Evolutionary conservation across 2,888 invertebrate species (phyloP).

Genomic region (Cheilosia urbana): DNA sequence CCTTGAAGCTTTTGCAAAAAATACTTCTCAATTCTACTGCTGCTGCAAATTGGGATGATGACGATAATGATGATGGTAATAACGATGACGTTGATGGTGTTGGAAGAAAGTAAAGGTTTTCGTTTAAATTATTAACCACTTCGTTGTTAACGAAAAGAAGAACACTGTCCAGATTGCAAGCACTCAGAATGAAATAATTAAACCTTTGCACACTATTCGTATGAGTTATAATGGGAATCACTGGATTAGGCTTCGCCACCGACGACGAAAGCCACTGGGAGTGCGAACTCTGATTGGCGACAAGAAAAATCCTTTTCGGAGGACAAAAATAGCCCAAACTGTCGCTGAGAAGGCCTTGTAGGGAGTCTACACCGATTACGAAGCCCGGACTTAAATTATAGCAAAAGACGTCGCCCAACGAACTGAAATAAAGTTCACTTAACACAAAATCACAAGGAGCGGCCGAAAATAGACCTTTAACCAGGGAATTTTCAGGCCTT

Average conservation of each 20-base stretch:
- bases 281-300: slow-evolving; percentile 52
- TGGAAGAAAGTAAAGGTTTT: slow-evolving; percentile 63
- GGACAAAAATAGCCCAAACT: slow-evolving; percentile 60
- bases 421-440: slow-evolving; percentile 73
- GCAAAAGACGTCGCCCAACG: slow-evolving; percentile 70
- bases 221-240: slow-evolving; percentile 44
- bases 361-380: slow-evolving; percentile 58
- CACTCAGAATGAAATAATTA: slow-evolving; percentile 72
- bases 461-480: slow-evolving; percentile 58
- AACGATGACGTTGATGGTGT: slow-evolving; percentile 1
- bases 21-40: slow-evolving; percentile 40
- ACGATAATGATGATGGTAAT: slow-evolving; percentile 1
- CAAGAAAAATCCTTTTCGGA: slow-evolving; percentile 61
- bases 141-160: slow-evolving; percentile 76
- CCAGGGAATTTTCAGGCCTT: slow-evolving; percentile 69
- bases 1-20: slow-evolving; percentile 63
- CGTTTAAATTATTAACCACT: slow-evolving; percentile 74
- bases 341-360: slow-evolving; percentile 64
- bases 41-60: slow-evolving; percentile 27
- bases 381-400: slow-evolving; percentile 74
- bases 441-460: slow-evolving; percentile 69
- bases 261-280: slow-evolving; percentile 65
- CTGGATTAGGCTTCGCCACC: slow-evolving; percentile 53
- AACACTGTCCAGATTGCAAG: slow-evolving; percentile 59
- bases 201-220: slow-evolving; percentile 69